These are phyloP conservation scores for Squalus acanthias DNA, from an alignment of 2,797 vertebrate genomes.

Conservation along the genomic window DNA sequence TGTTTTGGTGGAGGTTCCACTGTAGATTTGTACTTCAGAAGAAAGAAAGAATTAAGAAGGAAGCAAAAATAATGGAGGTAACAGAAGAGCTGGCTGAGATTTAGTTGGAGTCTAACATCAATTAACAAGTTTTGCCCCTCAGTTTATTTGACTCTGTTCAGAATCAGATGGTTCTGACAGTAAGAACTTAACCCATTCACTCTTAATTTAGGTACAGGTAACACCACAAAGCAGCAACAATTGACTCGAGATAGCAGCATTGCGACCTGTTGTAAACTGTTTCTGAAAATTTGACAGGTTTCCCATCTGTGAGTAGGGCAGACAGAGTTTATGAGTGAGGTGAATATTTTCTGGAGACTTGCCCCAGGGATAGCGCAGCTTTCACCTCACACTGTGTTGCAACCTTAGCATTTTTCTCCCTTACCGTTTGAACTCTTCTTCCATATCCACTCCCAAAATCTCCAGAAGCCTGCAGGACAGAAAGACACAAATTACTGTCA, in stretches of 20 bases:
- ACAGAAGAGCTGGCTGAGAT: background rate
- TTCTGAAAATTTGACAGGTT: no score
- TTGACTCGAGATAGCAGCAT: no score
- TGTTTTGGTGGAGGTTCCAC: background rate
- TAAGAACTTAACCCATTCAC: background rate
- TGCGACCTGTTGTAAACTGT: no score
- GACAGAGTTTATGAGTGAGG: background rate
- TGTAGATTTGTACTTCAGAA: background rate
- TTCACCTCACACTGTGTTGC: background rate
- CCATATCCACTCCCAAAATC: constrained; percentile 57
- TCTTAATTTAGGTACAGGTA: background rate
- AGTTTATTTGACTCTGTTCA: no score
- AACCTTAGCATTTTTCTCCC: background rate
- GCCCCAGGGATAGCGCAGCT: background rate
- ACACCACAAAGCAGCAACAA: background rate
- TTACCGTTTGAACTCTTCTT: constrained; percentile 29
- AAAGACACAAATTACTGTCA: background rate
- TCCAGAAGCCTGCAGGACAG: constrained; percentile 49
- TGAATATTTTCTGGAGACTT: background rate
- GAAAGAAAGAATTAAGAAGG: background rate
- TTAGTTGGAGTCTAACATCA: background rate
- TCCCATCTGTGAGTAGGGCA: no score
- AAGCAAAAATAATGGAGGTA: no score
- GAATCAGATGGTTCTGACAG: no score
- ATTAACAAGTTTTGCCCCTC: background rate